Percentiles rank a stretch among this genome's conserved stretches.
Conservation (phyloP, 23 tunicate genomes). For the Diplosoma virens region DNA sequence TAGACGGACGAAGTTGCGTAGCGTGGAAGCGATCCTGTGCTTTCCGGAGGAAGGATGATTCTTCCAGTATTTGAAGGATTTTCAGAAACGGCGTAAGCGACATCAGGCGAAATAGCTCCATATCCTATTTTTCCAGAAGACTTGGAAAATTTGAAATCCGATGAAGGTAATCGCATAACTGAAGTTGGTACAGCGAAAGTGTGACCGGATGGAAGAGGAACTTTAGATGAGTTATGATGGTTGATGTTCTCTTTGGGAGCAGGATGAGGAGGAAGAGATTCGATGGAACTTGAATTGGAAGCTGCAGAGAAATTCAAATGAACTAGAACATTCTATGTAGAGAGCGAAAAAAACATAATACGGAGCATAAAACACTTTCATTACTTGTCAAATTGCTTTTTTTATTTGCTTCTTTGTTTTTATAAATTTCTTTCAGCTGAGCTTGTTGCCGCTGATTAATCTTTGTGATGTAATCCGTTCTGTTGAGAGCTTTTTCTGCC, state of each 20-base stretch:
- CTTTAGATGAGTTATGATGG: background rate
- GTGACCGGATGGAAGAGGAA: background rate
- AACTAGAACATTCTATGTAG: background rate
- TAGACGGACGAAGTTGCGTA: slow-evolving; percentile 12
- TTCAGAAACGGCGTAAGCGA: slow-evolving; percentile 49
- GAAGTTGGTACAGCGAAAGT: background rate
- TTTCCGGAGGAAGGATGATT: slow-evolving; percentile 3
- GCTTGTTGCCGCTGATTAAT: slow-evolving; percentile 48
- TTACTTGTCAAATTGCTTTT: slow-evolving; percentile 51
- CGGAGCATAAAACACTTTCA: background rate
- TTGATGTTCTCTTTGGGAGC: slow-evolving; percentile 26
- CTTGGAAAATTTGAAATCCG: slow-evolving; percentile 10
- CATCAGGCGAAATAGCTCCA: slow-evolving; percentile 53
- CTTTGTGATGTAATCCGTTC: slow-evolving; percentile 50
- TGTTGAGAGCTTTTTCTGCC: slow-evolving; percentile 72
- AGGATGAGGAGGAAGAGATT: slow-evolving; percentile 82
- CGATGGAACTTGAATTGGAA: slow-evolving; percentile 84
- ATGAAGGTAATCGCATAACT: slow-evolving; percentile 4
- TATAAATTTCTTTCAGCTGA: slow-evolving; percentile 43
- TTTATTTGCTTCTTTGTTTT: background rate
- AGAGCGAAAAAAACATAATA: background rate
- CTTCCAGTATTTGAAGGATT: slow-evolving; percentile 19
- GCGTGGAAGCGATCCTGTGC: slow-evolving; percentile 52
- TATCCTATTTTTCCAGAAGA: slow-evolving; percentile 13
- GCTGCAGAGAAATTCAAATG: slow-evolving; percentile 34